phyloP scores from a whole-genome alignment of 1,140 invertebrate genomes.

The Drosophila ogumai region DNA sequence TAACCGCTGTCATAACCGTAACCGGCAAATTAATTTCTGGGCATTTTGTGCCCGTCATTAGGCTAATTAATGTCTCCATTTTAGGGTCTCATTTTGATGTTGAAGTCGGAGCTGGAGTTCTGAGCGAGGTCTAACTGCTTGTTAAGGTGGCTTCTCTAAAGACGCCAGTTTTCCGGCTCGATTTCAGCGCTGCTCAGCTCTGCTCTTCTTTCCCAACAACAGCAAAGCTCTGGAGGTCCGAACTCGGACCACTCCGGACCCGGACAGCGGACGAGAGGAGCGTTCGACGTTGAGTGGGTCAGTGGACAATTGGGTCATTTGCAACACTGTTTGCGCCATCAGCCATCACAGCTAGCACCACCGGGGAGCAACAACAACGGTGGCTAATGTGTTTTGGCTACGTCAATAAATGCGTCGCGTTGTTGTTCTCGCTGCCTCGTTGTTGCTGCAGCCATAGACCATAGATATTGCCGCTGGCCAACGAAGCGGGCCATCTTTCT shows the following conservation, averaged over 20 bases:
- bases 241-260: conserved; percentile 31
- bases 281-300: conserved; percentile 73
- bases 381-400: conserved; percentile 79
- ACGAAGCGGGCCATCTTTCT: conserved; percentile 60
- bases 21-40: conserved; percentile 79
- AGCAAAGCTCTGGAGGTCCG: conserved; percentile 40
- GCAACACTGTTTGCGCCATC: conserved; percentile 83
- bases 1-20: conserved; percentile 80
- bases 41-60: conserved; percentile 75
- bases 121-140: conserved; percentile 23
- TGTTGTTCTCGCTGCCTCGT: conserved; percentile 26
- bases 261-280: conserved; percentile 55
- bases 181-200: conserved; percentile 5
- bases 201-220: conserved; percentile 54
- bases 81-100: conserved; percentile 59
- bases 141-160: conserved; percentile 55
- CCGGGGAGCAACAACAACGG: conserved; percentile 32
- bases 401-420: conserved; percentile 73
- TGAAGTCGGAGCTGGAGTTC: conserved; percentile 13
- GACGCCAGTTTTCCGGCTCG: conserved; percentile 37
- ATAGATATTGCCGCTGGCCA: conserved; percentile 42
- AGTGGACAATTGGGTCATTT: conserved; percentile 85
- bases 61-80: conserved; percentile 82
- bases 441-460: conserved; percentile 28
- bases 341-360: conserved; percentile 43